phyloP scores from a whole-genome alignment of 2,888 invertebrate genomes.

The Oasisia sp. region DNA sequence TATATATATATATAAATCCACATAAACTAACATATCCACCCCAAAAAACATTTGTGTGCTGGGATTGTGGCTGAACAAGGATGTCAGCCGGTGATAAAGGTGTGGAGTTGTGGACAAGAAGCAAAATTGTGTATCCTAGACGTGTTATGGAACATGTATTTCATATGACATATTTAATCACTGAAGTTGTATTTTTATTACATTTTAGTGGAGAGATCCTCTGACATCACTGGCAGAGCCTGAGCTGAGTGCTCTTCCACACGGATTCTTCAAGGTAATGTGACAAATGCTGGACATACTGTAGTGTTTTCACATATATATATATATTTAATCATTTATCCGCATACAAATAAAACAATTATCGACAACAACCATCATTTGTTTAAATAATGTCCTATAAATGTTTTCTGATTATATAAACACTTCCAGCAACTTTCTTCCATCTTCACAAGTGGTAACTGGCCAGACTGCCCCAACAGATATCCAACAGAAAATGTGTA shows the following conservation, averaged over 20 bases:
- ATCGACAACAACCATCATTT: not conserved
- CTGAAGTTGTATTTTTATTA: constrained; percentile 25
- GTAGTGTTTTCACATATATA: not conserved
- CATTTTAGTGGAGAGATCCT: constrained; percentile 46
- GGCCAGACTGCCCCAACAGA: too few species aligned
- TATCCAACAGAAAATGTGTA: too few species aligned
- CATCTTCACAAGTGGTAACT: too few species aligned
- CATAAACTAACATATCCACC: not conserved
- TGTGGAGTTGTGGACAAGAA: not conserved
- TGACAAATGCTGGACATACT: too few species aligned
- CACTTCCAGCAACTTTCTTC: not conserved
- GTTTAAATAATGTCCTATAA: not conserved
- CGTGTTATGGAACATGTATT: constrained; percentile 13
- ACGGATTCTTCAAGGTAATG: constrained; percentile 43
- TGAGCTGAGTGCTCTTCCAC: constrained; percentile 47
- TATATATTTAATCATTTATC: not conserved
- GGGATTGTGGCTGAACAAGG: not conserved
- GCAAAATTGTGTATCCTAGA: not conserved
- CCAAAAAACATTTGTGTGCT: not conserved
- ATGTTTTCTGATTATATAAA: not conserved
- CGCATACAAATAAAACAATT: not conserved
- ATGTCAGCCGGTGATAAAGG: not conserved
- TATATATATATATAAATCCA: too few species aligned
- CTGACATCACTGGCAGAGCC: constrained; percentile 41
- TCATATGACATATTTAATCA: not conserved